Conservation (phyloP, 2,113 vertebrate genomes). For the Tinamus guttatus region DNA sequence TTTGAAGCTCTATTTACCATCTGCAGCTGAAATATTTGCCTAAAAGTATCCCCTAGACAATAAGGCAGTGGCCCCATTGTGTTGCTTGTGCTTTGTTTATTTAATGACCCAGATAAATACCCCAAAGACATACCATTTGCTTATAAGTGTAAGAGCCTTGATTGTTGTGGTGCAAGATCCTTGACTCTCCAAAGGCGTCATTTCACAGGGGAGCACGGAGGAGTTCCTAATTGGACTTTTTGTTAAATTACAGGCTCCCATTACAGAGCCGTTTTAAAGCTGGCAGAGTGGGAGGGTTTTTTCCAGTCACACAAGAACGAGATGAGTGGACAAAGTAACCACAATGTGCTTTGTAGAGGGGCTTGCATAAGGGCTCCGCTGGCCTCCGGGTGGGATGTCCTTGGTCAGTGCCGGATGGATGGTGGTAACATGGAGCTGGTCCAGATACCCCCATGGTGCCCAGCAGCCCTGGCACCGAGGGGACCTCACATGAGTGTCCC, state of each 20-base stretch:
- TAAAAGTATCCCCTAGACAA: constrained; percentile 31
- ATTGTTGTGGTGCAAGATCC: not conserved
- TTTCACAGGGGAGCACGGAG: not conserved
- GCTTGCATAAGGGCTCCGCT: not conserved
- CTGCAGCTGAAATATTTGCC: constrained; percentile 58
- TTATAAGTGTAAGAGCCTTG: not conserved
- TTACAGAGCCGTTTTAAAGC: not conserved
- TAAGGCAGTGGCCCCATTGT: not conserved
- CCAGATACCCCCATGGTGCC: accelerated
- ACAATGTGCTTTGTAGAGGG: not conserved
- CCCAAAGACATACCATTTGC: not conserved
- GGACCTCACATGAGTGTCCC: not conserved
- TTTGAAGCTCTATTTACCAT: constrained; percentile 68
- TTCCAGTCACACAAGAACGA: not conserved
- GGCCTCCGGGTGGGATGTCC: not conserved
- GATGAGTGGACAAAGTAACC: not conserved
- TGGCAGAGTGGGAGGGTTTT: not conserved
- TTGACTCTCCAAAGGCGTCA: not conserved
- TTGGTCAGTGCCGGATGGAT: not conserved
- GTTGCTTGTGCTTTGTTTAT: not conserved
- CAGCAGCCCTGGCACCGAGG: not conserved
- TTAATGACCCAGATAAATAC: not conserved
- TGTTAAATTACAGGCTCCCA: constrained; percentile 6
- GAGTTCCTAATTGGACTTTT: not conserved
- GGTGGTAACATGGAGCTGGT: not conserved